Percentiles rank a stretch among this genome's conserved stretches.
Evolutionary conservation across 2,888 invertebrate species (phyloP).

Genomic region (Pollenia labialis): DNA sequence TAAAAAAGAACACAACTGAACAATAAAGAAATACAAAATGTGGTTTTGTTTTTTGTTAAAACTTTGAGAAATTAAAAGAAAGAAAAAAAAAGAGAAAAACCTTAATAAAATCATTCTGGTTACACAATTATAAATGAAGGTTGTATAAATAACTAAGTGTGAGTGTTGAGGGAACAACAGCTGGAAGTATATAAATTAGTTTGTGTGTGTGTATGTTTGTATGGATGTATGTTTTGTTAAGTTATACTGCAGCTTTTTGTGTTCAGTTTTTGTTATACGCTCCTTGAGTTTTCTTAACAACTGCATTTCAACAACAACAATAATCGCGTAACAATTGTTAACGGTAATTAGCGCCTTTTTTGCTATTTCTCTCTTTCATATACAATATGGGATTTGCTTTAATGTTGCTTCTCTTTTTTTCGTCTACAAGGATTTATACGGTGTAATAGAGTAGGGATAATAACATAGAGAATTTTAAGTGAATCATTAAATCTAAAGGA

Average conservation of each 20-base stretch:
- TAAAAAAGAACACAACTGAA: neutral
- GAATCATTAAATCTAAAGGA: no score
- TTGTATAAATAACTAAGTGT: neutral
- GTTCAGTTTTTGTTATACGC: neutral
- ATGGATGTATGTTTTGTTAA: constrained; percentile 6
- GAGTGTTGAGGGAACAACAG: neutral
- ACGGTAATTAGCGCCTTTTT: constrained; percentile 72
- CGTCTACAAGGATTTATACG: neutral
- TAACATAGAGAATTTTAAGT: neutral
- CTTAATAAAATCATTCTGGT: neutral
- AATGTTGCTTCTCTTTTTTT: constrained; percentile 25
- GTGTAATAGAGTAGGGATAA: constrained; percentile 3
- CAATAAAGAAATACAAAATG: constrained; percentile 5
- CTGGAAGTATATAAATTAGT: neutral
- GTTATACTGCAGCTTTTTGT: constrained; percentile 44
- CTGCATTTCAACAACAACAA: constrained; percentile 67
- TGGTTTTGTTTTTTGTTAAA: constrained; percentile 8
- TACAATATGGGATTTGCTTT: constrained; percentile 12
- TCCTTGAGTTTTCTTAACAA: constrained; percentile 48
- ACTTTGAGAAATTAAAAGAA: neutral
- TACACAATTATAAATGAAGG: neutral
- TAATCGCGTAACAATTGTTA: constrained; percentile 70
- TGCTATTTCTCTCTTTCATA: constrained; percentile 3
- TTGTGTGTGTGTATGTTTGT: neutral
- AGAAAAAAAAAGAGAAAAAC: neutral